Percentiles rank a stretch among this genome's conserved stretches.
phyloP scores from a whole-genome alignment of 2,797 vertebrate species.

The Yasuhikotakia modesta region DNA sequence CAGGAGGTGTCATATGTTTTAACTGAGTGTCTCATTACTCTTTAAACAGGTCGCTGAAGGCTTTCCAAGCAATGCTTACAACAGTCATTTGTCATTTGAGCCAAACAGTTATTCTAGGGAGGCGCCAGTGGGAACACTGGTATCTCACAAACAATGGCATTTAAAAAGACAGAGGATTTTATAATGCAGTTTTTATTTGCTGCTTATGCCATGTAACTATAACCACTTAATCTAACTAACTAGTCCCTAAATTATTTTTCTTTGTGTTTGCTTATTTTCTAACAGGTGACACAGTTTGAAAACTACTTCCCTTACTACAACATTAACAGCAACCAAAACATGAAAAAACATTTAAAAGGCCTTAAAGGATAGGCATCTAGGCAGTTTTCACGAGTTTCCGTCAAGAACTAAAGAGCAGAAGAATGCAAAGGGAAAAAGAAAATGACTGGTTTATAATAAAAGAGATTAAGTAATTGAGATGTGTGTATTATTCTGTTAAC shows the following conservation, averaged over 20 bases:
- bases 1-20: slow-evolving; percentile 5
- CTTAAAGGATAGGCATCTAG: slow-evolving; percentile 46
- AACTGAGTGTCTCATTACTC: slow-evolving; percentile 7
- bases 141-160: slow-evolving; percentile 7
- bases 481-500: neutral
- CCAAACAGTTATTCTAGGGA: neutral
- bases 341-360: slow-evolving; percentile 52
- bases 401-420: slow-evolving; percentile 13
- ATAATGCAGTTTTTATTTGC: neutral
- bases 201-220: neutral
- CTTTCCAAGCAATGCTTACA: slow-evolving; percentile 5
- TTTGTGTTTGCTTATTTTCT: slow-evolving; percentile 22
- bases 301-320: slow-evolving; percentile 25
- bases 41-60: slow-evolving; percentile 45
- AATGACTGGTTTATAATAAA: neutral
- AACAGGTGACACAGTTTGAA: slow-evolving; percentile 72
- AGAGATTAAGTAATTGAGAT: neutral
- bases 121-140: slow-evolving; percentile 23
- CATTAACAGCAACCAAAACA: slow-evolving; percentile 41
- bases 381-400: neutral
- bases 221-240: slow-evolving; percentile 37
- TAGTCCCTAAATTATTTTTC: slow-evolving; percentile 15
- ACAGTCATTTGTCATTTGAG: slow-evolving; percentile 27
- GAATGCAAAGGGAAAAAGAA: neutral
- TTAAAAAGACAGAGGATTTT: slow-evolving; percentile 1